phyloP scores from a whole-genome alignment of 2,888 invertebrate species.

The Nomada ruficornis region DNA sequence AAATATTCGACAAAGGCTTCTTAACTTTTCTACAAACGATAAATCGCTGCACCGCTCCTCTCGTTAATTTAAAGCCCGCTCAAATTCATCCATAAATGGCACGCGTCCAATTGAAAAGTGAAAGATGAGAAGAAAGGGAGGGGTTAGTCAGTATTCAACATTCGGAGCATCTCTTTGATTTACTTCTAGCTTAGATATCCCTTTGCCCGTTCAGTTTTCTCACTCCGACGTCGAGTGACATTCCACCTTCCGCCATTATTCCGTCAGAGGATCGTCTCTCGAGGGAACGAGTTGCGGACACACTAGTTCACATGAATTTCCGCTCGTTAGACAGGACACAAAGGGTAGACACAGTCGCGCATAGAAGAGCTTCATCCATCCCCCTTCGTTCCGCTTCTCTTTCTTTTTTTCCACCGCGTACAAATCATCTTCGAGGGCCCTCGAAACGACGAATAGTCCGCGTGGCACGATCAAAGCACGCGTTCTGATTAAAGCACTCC shows the following conservation, averaged over 20 bases:
- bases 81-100: constrained; percentile 5
- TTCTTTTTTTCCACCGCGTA: constrained; percentile 6
- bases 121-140: not conserved
- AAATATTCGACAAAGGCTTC: no score
- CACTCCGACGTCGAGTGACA: constrained; percentile 18
- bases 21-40: no score
- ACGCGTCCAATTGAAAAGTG: not conserved
- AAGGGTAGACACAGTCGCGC: constrained; percentile 42
- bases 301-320: constrained; percentile 64
- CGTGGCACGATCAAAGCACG: constrained; percentile 58
- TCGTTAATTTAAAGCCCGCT: not conserved
- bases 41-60: not conserved
- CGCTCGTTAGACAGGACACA: constrained; percentile 65
- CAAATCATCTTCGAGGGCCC: constrained; percentile 54
- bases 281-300: constrained; percentile 46
- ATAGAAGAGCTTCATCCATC: not conserved
- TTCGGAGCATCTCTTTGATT: constrained; percentile 28
- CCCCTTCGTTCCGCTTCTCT: not conserved
- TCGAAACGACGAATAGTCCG: constrained; percentile 30
- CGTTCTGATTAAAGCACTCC: constrained; percentile 45
- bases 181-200: constrained; percentile 10
- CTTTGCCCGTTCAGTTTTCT: constrained; percentile 12
- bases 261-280: constrained; percentile 48
- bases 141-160: not conserved
- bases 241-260: constrained; percentile 33